Base-by-base conservation (phyloP, 2,113 vertebrate species). In the Oncorhynchus keta region DNA sequence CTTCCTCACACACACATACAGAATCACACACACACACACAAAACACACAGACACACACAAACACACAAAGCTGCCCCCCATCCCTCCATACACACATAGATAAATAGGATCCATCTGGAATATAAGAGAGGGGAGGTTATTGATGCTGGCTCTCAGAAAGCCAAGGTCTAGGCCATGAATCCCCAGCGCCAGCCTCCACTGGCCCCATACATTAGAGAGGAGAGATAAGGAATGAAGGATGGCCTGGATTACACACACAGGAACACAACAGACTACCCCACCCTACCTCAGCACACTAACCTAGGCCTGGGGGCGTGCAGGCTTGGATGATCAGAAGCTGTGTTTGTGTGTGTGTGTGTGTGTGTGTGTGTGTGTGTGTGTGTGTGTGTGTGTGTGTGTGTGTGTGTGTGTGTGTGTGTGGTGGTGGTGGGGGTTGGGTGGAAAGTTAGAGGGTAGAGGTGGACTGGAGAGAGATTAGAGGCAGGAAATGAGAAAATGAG, bases 131-230 rank as follows among this genome's bases (percentile, higher is more conserved):
- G 64, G 88, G 85, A 90, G 89, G 87, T 91, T 89, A 92, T 92
- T 93, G 92, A 93, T 92, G 82, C 83, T 68, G 75, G 91, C 85
- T 91, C 89, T 87, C 90, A 89, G 91, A 92, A 88, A 81, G 87
- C 88, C 87, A 84, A 87, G 91, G 92, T 90, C 91, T 89, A 22
- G 86, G 91, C 91, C 84, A 86, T 78, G 77, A 88, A 91, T 88
- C 91, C 80, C 86, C 90, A 87, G 91, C 88, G 4, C 28, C 85
- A 81, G 80, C 78, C 87, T 89, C 89, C 89, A 87, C 79, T 74
- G 70, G 87, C 88, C 88, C 87, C 76, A 89, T 88, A 89, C 90
- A 91, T 93, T 89, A 89, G 87, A 85, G 81, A 9, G 49, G 66
- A 76, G 81, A 92, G 91, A 91, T 85, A 87, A 92, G 89, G 88